A percentile compares a stretch with the other conserved stretches of the same genome.
These are phyloP conservation scores for Drosophila repletoides DNA, from an alignment of 1,140 invertebrate genomes.

Conservation along the genomic window DNA sequence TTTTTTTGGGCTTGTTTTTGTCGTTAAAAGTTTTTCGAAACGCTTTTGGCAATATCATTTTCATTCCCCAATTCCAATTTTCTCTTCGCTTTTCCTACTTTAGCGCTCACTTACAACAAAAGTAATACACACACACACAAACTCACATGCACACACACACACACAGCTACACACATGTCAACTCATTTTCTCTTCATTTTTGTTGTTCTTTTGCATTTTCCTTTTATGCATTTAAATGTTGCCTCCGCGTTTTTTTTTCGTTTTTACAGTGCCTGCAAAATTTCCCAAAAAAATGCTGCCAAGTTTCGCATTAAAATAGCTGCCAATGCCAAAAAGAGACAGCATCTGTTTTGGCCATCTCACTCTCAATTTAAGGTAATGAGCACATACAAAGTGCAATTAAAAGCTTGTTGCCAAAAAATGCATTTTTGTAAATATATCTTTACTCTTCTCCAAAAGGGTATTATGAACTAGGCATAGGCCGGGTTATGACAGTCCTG, in stretches of 20 bases:
- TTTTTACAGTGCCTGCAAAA: conserved; percentile 4
- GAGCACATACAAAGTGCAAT: conserved; percentile 79
- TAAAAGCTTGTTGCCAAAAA: conserved; percentile 77
- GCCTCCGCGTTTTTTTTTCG: conserved; percentile 1
- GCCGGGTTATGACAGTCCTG: too few relatives aligned
- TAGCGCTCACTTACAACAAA: conserved; percentile 50
- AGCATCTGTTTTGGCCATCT: conserved; percentile 1
- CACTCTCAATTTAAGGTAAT: conserved; percentile 69
- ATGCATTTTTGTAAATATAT: conserved; percentile 66
- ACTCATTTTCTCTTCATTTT: conserved; percentile 4
- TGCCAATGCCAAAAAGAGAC: conserved; percentile 30
- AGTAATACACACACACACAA: conserved; percentile 32
- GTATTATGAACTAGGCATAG: too few relatives aligned
- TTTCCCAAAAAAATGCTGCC: conserved; percentile 31
- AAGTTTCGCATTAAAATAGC: conserved; percentile 50
- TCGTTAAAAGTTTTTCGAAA: conserved; percentile 57
- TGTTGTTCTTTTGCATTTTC: conserved; percentile 20
- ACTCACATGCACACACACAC: conserved; percentile 7
- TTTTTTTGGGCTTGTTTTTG: conserved; percentile 42
- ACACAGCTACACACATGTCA: not conserved
- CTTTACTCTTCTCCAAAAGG: not conserved
- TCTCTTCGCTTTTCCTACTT: conserved; percentile 39
- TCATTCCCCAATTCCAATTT: conserved; percentile 33
- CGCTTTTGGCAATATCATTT: conserved; percentile 58
- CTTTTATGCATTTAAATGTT: conserved; percentile 45